Percentiles rank a stretch among this genome's conserved stretches.
Conservation (phyloP, 2,888 invertebrate genomes). For the Exocentrus adspersus region DNA sequence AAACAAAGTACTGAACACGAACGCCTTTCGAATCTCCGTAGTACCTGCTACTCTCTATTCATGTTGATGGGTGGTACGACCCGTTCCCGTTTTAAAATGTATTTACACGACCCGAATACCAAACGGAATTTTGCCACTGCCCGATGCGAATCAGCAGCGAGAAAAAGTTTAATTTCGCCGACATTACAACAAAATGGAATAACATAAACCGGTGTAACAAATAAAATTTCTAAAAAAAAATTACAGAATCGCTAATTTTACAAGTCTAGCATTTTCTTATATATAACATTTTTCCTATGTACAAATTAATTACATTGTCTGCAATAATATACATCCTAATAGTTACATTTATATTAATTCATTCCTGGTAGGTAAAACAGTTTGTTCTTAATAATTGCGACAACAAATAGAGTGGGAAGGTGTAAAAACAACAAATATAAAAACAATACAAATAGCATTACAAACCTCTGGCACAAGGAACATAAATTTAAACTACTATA, state of each 20-base stretch:
- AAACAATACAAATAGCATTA: constrained; percentile 41
- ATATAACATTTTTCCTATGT: constrained; percentile 59
- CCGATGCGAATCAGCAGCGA: not conserved
- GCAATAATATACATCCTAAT: constrained; percentile 53
- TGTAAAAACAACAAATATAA: constrained; percentile 24
- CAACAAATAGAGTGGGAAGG: not conserved
- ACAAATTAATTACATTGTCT: constrained; percentile 59
- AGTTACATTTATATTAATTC: constrained; percentile 23
- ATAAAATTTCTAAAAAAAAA: constrained; percentile 58
- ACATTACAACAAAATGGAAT: constrained; percentile 13
- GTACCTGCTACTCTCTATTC: not conserved
- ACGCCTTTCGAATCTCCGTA: constrained; percentile 16
- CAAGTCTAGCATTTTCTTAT: constrained; percentile 51
- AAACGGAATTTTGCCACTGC: not conserved
- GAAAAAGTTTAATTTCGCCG: constrained; percentile 31
- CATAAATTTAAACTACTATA: constrained; percentile 54
- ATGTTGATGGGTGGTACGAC: constrained; percentile 8
- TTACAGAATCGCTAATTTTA: constrained; percentile 56
- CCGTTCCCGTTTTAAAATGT: constrained; percentile 1
- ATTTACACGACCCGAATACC: constrained; percentile 11
- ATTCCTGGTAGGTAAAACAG: constrained; percentile 38
- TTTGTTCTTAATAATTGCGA: not conserved
- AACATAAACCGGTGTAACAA: constrained; percentile 50
- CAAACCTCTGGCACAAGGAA: constrained; percentile 59
- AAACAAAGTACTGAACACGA: constrained; percentile 58